Percentiles rank a stretch among this genome's conserved stretches.
Evolutionary conservation across 35 echinoderm and acorn worm species (phyloP).

Genomic region (Apostichopus parvimensis): DNA sequence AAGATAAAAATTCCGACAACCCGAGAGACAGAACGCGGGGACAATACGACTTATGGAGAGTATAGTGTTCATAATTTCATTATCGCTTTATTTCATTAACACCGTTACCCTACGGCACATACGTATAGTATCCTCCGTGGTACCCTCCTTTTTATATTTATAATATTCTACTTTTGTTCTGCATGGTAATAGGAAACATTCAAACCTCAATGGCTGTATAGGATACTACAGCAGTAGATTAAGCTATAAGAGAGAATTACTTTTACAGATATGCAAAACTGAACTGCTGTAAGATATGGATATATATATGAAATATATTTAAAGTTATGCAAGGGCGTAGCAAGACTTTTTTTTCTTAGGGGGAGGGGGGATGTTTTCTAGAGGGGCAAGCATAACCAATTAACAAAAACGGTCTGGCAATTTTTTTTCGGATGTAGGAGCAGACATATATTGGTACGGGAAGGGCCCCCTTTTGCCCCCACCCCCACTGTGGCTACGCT

Average conservation of each 20-base stretch:
- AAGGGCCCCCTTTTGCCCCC: too few species aligned
- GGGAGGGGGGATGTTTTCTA: too few species aligned
- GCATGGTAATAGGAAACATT: background rate
- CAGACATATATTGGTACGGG: too few species aligned
- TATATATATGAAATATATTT: too few species aligned
- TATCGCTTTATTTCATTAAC: background rate
- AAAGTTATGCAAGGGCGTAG: too few species aligned
- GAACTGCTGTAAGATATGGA: background rate
- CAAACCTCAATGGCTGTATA: background rate
- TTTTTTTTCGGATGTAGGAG: too few species aligned
- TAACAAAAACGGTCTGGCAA: too few species aligned
- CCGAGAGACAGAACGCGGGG: background rate
- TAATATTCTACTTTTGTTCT: background rate
- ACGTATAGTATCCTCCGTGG: background rate
- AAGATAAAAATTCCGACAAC: conserved; percentile 5
- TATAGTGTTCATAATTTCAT: conserved; percentile 3
- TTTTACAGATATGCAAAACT: background rate
- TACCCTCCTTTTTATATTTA: background rate
- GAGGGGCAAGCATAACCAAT: too few species aligned
- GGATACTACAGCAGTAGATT: background rate
- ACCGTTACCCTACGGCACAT: background rate
- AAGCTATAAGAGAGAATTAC: background rate
- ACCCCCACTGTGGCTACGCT: too few species aligned
- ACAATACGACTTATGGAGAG: background rate
- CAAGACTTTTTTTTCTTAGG: too few species aligned